Evolutionary conservation across 2,888 invertebrate genomes (phyloP).

Genomic region (Pachliopta kotzebuea): DNA sequence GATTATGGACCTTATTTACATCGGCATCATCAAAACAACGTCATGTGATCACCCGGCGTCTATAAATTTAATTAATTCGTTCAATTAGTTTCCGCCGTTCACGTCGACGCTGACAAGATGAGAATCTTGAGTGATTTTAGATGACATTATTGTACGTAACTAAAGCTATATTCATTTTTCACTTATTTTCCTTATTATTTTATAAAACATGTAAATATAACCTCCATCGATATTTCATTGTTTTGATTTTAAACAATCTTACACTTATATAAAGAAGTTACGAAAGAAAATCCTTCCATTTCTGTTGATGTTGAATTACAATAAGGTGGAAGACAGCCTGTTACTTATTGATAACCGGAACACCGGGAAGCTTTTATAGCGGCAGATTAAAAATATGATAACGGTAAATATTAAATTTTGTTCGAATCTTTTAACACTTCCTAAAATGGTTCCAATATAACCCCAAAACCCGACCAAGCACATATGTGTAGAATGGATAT

Average conservation of each 20-base stretch:
- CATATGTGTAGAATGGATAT: too few species aligned
- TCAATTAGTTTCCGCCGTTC: constrained; percentile 23
- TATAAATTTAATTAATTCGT: constrained; percentile 28
- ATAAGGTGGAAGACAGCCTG: too few species aligned
- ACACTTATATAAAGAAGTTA: too few species aligned
- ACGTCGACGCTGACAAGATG: constrained; percentile 21
- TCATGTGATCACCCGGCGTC: constrained; percentile 17
- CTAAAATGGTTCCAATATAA: too few species aligned
- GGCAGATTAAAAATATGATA: too few species aligned
- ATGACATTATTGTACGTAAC: constrained; percentile 20
- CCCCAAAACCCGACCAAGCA: too few species aligned
- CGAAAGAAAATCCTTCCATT: too few species aligned
- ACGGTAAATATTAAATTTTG: too few species aligned
- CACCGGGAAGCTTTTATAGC: too few species aligned
- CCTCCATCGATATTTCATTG: background rate
- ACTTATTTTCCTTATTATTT: background rate
- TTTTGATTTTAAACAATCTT: background rate
- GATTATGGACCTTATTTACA: constrained; percentile 19
- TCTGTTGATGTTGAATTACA: too few species aligned
- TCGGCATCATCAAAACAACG: constrained; percentile 4
- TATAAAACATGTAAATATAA: background rate
- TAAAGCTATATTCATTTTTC: constrained; percentile 6
- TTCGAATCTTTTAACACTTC: too few species aligned
- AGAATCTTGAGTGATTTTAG: constrained; percentile 25
- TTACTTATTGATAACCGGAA: too few species aligned